phyloP scores from a whole-genome alignment of 1,140 invertebrate genomes.

The Drosophila triauraria region DNA sequence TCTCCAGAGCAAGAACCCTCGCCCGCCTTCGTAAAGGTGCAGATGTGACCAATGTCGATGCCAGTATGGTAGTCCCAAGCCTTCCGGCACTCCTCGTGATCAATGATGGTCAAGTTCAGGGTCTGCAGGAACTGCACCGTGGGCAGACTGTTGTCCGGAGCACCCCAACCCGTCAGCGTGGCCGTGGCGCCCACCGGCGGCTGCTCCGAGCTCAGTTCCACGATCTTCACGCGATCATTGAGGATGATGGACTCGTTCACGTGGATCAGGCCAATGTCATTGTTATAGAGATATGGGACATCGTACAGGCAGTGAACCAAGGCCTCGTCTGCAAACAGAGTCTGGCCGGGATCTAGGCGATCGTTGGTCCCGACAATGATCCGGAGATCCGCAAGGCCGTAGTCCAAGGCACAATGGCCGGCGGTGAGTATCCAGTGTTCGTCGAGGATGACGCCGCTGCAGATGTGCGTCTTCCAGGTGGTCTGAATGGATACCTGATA shows the following conservation, averaged over 20 bases:
- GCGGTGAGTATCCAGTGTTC: conserved; percentile 84
- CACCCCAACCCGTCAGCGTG: conserved; percentile 84
- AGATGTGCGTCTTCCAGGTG: conserved; percentile 73
- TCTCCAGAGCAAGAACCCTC: conserved; percentile 87
- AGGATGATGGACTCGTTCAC: conserved; percentile 83
- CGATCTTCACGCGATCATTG: conserved; percentile 84
- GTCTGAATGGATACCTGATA: conserved; percentile 85
- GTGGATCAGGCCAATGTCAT: conserved; percentile 86
- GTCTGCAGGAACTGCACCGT: conserved; percentile 53
- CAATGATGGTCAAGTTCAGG: conserved; percentile 63
- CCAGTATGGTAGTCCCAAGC: conserved; percentile 41
- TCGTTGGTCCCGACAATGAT: conserved; percentile 76
- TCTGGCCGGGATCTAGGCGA: conserved; percentile 50
- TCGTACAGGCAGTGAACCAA: conserved; percentile 74
- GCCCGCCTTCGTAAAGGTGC: conserved; percentile 86
- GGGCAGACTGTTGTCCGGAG: conserved; percentile 39
- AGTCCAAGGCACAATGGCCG: conserved; percentile 82
- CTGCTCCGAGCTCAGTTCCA: conserved; percentile 56
- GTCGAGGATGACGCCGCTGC: conserved; percentile 81
- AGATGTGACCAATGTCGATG: conserved; percentile 86
- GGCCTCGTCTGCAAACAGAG: conserved; percentile 39
- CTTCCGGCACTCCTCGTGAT: conserved; percentile 46
- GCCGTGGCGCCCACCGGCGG: conserved; percentile 68
- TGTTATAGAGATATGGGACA: conserved; percentile 66
- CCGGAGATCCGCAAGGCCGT: conserved; percentile 44